Base-by-base conservation (phyloP, 2,797 vertebrate species). In the Neostethus bicornis region DNA sequence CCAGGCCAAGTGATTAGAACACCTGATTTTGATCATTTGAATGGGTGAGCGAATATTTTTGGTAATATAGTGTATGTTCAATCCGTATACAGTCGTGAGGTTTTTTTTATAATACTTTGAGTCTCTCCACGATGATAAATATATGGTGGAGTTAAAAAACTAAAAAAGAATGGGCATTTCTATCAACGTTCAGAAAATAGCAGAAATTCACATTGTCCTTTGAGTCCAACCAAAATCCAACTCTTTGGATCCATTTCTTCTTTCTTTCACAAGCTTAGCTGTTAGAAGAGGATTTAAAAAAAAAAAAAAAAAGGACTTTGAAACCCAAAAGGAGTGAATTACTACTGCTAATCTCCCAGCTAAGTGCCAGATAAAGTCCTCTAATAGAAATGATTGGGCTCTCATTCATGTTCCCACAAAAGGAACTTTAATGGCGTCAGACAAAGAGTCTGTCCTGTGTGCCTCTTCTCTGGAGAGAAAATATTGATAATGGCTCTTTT, bases 331-430 rank as follows among this genome's bases (percentile, higher is more conserved):
- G 44, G 8, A 55, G 34, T 73, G 64, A 79, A 77, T 84, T 80
- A 80, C 70, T 60, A 48, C 9, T 12, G 17, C 62, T 81, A 83
- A 81, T 85, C 74, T 73, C 54, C 48, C 52, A 48, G 64, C 64
- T 78, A 61, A 80, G 63, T 5, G 61, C 68, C 55, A 66, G 85
- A 86, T 83, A 84, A 77, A 56, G 73, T 66, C 67, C 49, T 1
- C 25, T 86, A 85, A 84, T 86, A 84, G 70, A 82, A 86, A 85
- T 73, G 29, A 70, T 49, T 68, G 51, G 70, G 75, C 72, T 35
- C 2, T 17, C 75, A 79, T 84, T 80, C 70, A 82, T 77, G 71
- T 79, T 46, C 39, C 37, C 43, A 43, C 67, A 73, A 74, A 74
- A 44, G 17, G 46, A 56, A 68, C 52, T 67, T 84, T 51, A 81